Evolutionary conservation across 1,140 invertebrate genomes (phyloP).

Genomic region (Antheraea pernyi): DNA sequence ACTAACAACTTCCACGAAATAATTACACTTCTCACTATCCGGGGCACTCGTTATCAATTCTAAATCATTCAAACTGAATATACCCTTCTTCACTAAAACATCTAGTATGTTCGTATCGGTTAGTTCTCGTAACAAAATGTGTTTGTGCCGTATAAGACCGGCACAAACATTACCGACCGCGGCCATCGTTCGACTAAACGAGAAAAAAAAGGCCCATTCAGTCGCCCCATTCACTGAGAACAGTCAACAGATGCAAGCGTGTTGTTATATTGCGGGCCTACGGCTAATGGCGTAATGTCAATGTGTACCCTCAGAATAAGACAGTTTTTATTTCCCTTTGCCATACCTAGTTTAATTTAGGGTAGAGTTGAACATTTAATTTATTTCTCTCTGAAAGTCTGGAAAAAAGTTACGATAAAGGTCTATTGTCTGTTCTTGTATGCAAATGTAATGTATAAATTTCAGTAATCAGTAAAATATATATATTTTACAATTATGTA

Average conservation of each 20-base stretch:
- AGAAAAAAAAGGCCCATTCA: conserved; percentile 58
- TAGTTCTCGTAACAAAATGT: conserved; percentile 69
- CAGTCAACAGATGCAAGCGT: conserved; percentile 59
- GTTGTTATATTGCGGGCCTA: neutral
- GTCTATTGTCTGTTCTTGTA: too few relatives aligned
- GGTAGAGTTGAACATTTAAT: too few relatives aligned
- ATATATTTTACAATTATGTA: too few relatives aligned
- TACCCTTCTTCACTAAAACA: conserved; percentile 72
- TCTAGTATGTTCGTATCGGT: conserved; percentile 72
- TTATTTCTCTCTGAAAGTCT: too few relatives aligned
- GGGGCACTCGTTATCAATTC: conserved; percentile 69
- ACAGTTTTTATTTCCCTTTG: neutral
- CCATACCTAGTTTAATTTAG: too few relatives aligned
- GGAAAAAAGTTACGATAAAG: too few relatives aligned
- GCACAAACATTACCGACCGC: conserved; percentile 65
- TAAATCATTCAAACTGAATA: conserved; percentile 68
- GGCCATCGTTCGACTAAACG: conserved; percentile 68
- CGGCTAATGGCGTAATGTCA: neutral
- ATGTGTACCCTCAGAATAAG: neutral
- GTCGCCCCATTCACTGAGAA: conserved; percentile 51
- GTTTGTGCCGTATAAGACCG: conserved; percentile 67
- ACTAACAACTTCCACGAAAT: conserved; percentile 75
- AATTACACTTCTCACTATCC: conserved; percentile 75
- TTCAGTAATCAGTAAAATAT: too few relatives aligned
- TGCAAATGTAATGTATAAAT: too few relatives aligned